Evolutionary conservation across 1,140 invertebrate species (phyloP).

Genomic region (Cherax quadricarinatus): DNA sequence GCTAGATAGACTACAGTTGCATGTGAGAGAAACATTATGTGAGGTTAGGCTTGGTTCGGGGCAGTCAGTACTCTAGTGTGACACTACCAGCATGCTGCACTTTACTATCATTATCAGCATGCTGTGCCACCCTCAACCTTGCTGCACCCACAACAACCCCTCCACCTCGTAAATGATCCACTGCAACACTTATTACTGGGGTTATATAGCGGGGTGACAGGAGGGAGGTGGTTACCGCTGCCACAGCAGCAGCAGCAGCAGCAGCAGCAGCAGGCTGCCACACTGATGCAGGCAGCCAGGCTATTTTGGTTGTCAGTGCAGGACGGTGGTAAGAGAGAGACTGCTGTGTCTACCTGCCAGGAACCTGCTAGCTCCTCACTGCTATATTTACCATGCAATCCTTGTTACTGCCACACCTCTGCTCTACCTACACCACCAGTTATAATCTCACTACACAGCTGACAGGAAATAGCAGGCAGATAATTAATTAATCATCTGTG

Average conservation of each 20-base stretch:
- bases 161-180: neutral
- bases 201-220: neutral
- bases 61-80: neutral
- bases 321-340: neutral
- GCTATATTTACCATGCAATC: too few relatives aligned
- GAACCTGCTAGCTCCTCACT: neutral
- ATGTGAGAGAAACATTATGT: neutral
- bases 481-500: neutral
- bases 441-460: too few relatives aligned
- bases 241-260: neutral
- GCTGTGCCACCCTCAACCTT: neutral
- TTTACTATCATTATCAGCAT: neutral
- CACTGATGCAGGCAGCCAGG: neutral
- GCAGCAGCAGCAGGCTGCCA: too few relatives aligned
- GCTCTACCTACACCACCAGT: too few relatives aligned
- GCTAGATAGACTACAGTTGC: neutral
- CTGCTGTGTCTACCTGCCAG: neutral
- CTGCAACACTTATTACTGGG: neutral
- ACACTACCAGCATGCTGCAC: conserved; percentile 32
- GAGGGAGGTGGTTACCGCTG: neutral
- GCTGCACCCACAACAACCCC: neutral
- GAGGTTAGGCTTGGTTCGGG: conserved; percentile 39
- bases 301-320: conserved; percentile 29
- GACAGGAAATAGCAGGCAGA: neutral
- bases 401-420: too few relatives aligned